Evolutionary conservation across 2,113 vertebrate species (phyloP).

Genomic region (Pangasianodon gigas): DNA sequence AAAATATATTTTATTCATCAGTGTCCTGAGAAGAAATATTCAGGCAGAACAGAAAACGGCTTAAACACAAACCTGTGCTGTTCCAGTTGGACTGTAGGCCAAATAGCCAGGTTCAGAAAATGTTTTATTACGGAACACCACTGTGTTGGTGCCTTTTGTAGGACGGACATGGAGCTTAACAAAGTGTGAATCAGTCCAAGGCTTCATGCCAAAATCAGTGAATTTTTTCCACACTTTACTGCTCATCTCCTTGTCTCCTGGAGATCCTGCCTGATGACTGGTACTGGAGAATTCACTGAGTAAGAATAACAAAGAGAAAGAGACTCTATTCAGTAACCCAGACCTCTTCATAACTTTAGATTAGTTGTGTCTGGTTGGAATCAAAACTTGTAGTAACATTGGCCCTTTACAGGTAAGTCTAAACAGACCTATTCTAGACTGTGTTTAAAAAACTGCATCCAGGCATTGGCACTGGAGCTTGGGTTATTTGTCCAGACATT

Average conservation of each 20-base stretch:
- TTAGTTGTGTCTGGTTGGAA: not conserved
- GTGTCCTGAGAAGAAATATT: not conserved
- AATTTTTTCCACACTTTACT: constrained; percentile 70
- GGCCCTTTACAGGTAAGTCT: not conserved
- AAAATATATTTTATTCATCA: constrained; percentile 11
- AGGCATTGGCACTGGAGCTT: not conserved
- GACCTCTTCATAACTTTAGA: not conserved
- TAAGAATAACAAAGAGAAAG: not conserved
- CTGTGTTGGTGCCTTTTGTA: constrained; percentile 55
- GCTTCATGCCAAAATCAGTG: constrained; percentile 61
- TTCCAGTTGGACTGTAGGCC: constrained; percentile 77
- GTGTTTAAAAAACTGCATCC: not conserved
- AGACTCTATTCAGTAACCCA: not conserved
- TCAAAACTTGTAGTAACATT: not conserved
- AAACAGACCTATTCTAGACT: not conserved
- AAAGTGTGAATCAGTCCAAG: constrained; percentile 85
- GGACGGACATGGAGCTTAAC: constrained; percentile 77
- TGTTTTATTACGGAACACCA: constrained; percentile 48
- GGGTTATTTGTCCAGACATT: not conserved
- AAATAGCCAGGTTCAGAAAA: constrained; percentile 68
- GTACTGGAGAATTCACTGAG: constrained; percentile 60
- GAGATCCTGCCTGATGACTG: constrained; percentile 78
- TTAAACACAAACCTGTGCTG: constrained; percentile 68
- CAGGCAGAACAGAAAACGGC: not conserved
- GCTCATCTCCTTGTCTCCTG: constrained; percentile 71